Evolutionary conservation across 2,113 vertebrate genomes (phyloP), one percentile per base, ranked within the genome.

Genomic region (Poeciliopsis prolifica): DNA sequence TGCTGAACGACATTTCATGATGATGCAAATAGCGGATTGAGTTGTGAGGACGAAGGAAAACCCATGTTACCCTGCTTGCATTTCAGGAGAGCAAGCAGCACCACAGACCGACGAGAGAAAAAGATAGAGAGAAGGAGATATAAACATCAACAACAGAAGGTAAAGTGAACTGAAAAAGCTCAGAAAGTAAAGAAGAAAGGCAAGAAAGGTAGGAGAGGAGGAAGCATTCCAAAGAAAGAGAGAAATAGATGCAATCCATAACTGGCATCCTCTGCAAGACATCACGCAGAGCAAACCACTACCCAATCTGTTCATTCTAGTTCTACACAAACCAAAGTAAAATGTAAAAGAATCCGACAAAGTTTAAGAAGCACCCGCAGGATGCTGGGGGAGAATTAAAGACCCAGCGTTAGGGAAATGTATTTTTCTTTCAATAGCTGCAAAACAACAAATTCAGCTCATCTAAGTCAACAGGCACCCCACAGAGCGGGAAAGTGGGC

Each of bases 221-320:
- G 77, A 87, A 79, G 91, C 93, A 94, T 94, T 94, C 94, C 90
- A n/a, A 80, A 87, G 74, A 78, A 60, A 87, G 68, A 73, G 82
- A 80, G 73, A 77, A 87, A 88, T 24, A 79, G 85, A 92, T 92
- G 93, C 93, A 93, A 86, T 88, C 74, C 88, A 90, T 84, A 58
- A 89, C 89, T 91, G 86, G 86, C 89, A 91, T 93, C 88, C 64
- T 87, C 89, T 83, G 91, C 91, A 92, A 92, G 90, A 92, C 93
- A 93, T 84, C 71, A 84, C 85, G 88, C 90, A 82, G 88, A 87
- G 92, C 89, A 91, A 92, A 89, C 80, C 82, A 86, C 86, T 88
- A 84, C 81, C 72, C 72, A 81, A 78, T 88, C 90, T 88, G 68
- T 78, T 84, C 78, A 85, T 71, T 83, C 88, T 89, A 84, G 69